phyloP scores from a whole-genome alignment of 92 coral and sea anemone species.

The Porites cylindrica region DNA sequence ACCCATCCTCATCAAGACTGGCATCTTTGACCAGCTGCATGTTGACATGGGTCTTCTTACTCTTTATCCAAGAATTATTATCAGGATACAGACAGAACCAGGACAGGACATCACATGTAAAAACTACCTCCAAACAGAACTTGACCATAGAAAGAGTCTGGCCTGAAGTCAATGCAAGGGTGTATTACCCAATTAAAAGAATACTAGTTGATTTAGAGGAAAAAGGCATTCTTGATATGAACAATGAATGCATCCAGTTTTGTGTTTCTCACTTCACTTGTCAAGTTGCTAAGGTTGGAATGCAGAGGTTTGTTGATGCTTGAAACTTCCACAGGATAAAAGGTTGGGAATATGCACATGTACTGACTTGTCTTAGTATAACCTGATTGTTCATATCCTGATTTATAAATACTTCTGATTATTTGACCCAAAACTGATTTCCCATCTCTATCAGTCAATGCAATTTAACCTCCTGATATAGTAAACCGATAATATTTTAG shows the following conservation, averaged over 20 bases:
- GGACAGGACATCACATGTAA: slow-evolving; percentile 47
- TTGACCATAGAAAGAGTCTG: slow-evolving; percentile 52
- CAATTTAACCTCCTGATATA: too few relatives aligned
- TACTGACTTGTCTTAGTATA: too few relatives aligned
- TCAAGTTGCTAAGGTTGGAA: slow-evolving; percentile 48
- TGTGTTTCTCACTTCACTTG: slow-evolving; percentile 37
- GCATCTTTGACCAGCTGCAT: slow-evolving; percentile 53
- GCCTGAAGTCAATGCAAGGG: slow-evolving; percentile 66
- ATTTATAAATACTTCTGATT: too few relatives aligned
- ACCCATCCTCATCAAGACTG: slow-evolving; percentile 51
- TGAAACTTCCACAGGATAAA: slow-evolving; percentile 43
- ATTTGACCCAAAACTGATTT: too few relatives aligned
- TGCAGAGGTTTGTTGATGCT: slow-evolving; percentile 45
- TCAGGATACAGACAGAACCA: slow-evolving; percentile 44
- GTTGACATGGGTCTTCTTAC: slow-evolving; percentile 59
- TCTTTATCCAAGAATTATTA: slow-evolving; percentile 51
- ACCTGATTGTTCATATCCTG: too few relatives aligned
- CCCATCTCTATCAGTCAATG: too few relatives aligned
- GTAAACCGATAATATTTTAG: too few relatives aligned
- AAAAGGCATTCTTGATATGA: background rate
- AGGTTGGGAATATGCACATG: too few relatives aligned
- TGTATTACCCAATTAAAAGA: slow-evolving; percentile 50
- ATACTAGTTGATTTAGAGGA: slow-evolving; percentile 53
- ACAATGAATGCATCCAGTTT: slow-evolving; percentile 46
- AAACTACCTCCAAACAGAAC: slow-evolving; percentile 58